These are phyloP conservation scores for Cyaniris semiargus DNA, from an alignment of 2,888 invertebrate species.

Conservation along the genomic window DNA sequence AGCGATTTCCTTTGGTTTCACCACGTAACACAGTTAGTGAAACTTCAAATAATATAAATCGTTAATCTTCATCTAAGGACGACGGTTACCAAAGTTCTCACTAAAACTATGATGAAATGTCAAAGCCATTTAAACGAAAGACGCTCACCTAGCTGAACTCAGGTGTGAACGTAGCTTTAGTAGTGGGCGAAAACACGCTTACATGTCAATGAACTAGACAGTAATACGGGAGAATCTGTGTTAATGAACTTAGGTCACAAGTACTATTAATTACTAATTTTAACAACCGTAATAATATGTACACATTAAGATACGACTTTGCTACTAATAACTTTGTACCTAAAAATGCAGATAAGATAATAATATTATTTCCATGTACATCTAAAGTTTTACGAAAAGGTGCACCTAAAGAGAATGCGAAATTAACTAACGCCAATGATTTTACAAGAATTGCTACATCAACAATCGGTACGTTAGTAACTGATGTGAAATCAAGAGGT, in stretches of 20 bases:
- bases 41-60: neutral
- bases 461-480: neutral
- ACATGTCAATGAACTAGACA: slow-evolving; percentile 31
- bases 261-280: slow-evolving; percentile 25
- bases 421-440: neutral
- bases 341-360: neutral
- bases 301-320: neutral
- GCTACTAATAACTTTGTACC: neutral
- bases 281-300: neutral
- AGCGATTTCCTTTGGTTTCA: neutral
- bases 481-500: too few species aligned
- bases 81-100: neutral
- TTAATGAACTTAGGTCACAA: slow-evolving; percentile 27
- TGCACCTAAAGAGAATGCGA: neutral
- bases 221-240: slow-evolving; percentile 13
- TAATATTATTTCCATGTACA: neutral
- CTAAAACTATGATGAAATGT: slow-evolving; percentile 3
- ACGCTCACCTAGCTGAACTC: neutral
- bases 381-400: too few species aligned
- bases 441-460: neutral
- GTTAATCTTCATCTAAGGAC: neutral
- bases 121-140: neutral
- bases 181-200: slow-evolving; percentile 27
- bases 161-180: neutral
- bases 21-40: neutral